Conservation (phyloP, 2,113 vertebrate species). For the Strigops habroptila region DNA sequence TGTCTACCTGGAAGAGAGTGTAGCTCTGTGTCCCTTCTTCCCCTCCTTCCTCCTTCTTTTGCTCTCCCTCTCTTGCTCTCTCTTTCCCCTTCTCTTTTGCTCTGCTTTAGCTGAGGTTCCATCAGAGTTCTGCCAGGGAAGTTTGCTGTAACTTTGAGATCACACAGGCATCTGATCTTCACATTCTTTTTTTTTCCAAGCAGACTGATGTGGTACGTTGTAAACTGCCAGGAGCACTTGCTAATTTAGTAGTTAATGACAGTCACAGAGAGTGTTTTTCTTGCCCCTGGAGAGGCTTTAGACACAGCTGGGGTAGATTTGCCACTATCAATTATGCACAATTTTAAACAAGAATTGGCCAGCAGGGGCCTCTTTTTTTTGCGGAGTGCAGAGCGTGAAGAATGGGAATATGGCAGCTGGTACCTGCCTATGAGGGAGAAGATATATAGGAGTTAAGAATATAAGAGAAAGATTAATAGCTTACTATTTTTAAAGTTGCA, state of each 20-base stretch:
- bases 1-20: neutral
- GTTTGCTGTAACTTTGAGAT: slow-evolving; percentile 30
- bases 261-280: slow-evolving; percentile 47
- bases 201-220: slow-evolving; percentile 18
- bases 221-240: slow-evolving; percentile 44
- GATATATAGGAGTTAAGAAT: neutral
- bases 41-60: neutral
- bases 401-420: slow-evolving; percentile 42
- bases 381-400: slow-evolving; percentile 16
- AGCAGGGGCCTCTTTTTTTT: slow-evolving; percentile 50
- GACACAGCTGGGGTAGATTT: slow-evolving; percentile 58
- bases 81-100: neutral
- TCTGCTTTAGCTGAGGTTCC: neutral
- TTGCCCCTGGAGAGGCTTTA: slow-evolving; percentile 68
- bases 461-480: neutral
- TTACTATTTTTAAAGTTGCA: slow-evolving; percentile 51
- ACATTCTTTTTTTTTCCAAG: neutral
- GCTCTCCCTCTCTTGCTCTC: neutral
- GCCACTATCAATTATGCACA: slow-evolving; percentile 67
- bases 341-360: slow-evolving; percentile 70
- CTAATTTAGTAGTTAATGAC: slow-evolving; percentile 67
- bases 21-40: neutral
- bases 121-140: slow-evolving; percentile 11
- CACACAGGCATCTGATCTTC: slow-evolving; percentile 21
- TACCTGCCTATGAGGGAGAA: neutral